Percentiles rank a stretch among this genome's conserved stretches.
These are phyloP conservation scores for Ernsta delagoae DNA, from an alignment of 2,888 invertebrate genomes.

Conservation along the genomic window DNA sequence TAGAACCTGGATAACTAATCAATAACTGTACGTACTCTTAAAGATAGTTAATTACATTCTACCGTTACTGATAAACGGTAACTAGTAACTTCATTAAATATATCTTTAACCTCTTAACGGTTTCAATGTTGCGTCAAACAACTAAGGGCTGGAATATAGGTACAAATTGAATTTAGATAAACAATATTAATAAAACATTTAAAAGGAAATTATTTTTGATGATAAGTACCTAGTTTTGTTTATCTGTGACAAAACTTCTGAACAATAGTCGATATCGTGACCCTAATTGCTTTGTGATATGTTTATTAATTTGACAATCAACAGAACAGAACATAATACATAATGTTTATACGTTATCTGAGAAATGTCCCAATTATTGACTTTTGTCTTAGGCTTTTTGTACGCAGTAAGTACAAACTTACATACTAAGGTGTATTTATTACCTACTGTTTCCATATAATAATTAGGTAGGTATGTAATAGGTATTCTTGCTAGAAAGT, in stretches of 20 bases:
- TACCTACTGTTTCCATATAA: too few species aligned
- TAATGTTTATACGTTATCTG: background rate
- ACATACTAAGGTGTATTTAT: too few species aligned
- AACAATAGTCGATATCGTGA: slow-evolving; percentile 36
- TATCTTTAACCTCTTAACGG: background rate
- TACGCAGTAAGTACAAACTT: background rate
- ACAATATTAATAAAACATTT: slow-evolving; percentile 29
- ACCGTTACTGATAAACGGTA: background rate
- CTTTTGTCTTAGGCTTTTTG: background rate
- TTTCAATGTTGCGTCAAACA: background rate
- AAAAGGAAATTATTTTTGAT: slow-evolving; percentile 19
- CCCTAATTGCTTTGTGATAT: slow-evolving; percentile 41
- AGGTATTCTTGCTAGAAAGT: too few species aligned
- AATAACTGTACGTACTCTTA: background rate
- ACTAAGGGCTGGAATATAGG: background rate
- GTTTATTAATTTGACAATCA: slow-evolving; percentile 25
- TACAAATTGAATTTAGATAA: slow-evolving; percentile 22
- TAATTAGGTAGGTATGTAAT: too few species aligned
- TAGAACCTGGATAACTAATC: background rate
- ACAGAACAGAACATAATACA: background rate
- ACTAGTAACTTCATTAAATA: background rate
- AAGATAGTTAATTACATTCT: background rate
- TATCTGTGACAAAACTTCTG: slow-evolving; percentile 18
- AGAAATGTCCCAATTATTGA: background rate
- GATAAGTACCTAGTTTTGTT: slow-evolving; percentile 3